Evolutionary conservation across 2,797 vertebrate species (phyloP), one percentile per base, ranked within the genome.

Genomic region (Brachyrhaphis roseni): DNA sequence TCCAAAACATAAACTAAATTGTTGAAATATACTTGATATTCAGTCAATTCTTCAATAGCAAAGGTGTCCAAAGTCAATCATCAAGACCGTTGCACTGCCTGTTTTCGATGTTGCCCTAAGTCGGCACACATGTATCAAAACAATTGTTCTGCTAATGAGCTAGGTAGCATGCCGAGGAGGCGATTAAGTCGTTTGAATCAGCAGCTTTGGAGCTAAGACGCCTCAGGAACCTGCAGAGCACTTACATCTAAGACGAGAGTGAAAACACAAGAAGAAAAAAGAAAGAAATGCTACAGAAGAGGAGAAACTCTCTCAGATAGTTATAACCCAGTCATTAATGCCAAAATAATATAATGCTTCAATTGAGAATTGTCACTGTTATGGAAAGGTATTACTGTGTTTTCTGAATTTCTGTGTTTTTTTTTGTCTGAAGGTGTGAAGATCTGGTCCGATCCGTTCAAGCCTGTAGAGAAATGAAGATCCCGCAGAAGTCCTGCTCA

Each of bases 401-500:
- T 43, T 66, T 66, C 8, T 43, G 8, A 13, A 68, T 68, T 43
- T 43, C 2, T 45, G 15, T 28, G 12, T 51, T 36, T 72, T 46
- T 76, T n/a, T 53, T 66, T 81, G 5, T 64, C 72, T 64, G 0
- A 78, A 96, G 96, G 96, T 85, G 73, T 96, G 83, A 96, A 96
- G 86, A 74, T 95, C 3, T 96, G 96, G 96, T 95, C 96, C 0
- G 95, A 96, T 90, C 96, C 96, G 2, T 96, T 93, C 86, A 96
- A 95, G 77, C 72, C 94, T 75, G 68, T 72, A 11, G 80, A 26
- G 0, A 95, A 96, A 90, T 96, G 5, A 23, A 0, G 75, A 77
- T 36, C 23, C 64, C 41, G 26, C 23, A 51, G 51, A 15, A 11
- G 70, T 47, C 41, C 80, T 51, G 45, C 66, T 79, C 36, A 53